Percentiles rank a stretch among this genome's conserved stretches.
Conservation (phyloP, 1,140 invertebrate species). For the Drosophila biarmipes region DNA sequence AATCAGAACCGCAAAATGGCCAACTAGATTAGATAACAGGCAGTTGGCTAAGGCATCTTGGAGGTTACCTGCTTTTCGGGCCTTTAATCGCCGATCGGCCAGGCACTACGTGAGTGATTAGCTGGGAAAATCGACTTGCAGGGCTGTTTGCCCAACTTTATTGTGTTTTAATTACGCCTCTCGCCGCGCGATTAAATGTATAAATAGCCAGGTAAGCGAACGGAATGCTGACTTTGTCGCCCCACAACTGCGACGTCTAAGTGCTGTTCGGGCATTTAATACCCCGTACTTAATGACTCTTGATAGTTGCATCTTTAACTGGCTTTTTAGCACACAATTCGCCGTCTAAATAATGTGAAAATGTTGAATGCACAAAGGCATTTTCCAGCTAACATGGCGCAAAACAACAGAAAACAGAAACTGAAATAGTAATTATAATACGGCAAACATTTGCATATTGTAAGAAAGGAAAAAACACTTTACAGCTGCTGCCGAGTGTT, state of each 20-base stretch:
- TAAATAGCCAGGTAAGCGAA: slow-evolving; percentile 13
- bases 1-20: slow-evolving; percentile 31
- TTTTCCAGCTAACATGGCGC: slow-evolving; percentile 10
- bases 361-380: slow-evolving; percentile 20
- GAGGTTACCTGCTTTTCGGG: slow-evolving; percentile 2
- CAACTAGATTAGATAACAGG: slow-evolving; percentile 38
- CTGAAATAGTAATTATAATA: slow-evolving; percentile 48
- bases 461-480: slow-evolving; percentile 41
- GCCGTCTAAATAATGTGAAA: slow-evolving; percentile 44
- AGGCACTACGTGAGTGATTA: slow-evolving; percentile 41
- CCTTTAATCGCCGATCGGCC: slow-evolving; percentile 18
- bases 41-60: slow-evolving; percentile 18
- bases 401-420: slow-evolving; percentile 5
- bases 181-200: slow-evolving; percentile 16
- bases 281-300: slow-evolving; percentile 40
- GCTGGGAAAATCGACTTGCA: background rate
- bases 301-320: slow-evolving; percentile 42
- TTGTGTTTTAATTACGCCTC: slow-evolving; percentile 29
- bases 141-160: slow-evolving; percentile 8
- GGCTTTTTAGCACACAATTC: slow-evolving; percentile 43
- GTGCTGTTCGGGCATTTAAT: slow-evolving; percentile 36
- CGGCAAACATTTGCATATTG: slow-evolving; percentile 65
- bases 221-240: slow-evolving; percentile 12
- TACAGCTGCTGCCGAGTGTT: slow-evolving; percentile 48
- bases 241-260: slow-evolving; percentile 19